Conservation (phyloP, 2,888 invertebrate genomes). For the Dastarcus helophoroides region DNA sequence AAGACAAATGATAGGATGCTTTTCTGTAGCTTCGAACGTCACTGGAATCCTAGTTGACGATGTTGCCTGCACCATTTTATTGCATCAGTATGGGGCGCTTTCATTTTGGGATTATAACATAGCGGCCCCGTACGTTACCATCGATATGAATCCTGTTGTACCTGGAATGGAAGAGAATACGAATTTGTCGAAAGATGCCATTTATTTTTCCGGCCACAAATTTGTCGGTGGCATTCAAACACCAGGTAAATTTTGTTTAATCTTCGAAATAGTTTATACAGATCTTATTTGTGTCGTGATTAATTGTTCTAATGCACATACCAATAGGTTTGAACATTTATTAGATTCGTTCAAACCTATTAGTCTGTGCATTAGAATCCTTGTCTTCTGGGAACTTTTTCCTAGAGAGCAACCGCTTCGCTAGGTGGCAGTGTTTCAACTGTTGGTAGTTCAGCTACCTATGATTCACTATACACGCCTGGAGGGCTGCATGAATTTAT, state of each 20-base stretch:
- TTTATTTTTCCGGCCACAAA: constrained; percentile 84
- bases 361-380: too few species aligned
- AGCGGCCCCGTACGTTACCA: constrained; percentile 64
- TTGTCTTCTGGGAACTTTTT: too few species aligned
- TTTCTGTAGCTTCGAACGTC: constrained; percentile 78
- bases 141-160: constrained; percentile 76
- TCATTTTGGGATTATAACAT: constrained; percentile 87
- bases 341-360: too few species aligned
- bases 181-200: constrained; percentile 74
- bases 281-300: too few species aligned
- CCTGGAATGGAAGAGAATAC: constrained; percentile 55
- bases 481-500: too few species aligned
- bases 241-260: constrained; percentile 43
- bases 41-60: constrained; percentile 81
- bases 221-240: constrained; percentile 85
- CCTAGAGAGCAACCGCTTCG: too few species aligned
- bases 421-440: too few species aligned
- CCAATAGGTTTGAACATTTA: too few species aligned
- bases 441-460: too few species aligned
- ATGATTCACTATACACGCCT: too few species aligned
- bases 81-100: constrained; percentile 73
- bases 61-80: constrained; percentile 63
- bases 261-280: background rate
- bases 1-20: constrained; percentile 70
- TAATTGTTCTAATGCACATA: too few species aligned